Conservation (phyloP, 2,113 vertebrate genomes). For the Callionymus lyra region DNA sequence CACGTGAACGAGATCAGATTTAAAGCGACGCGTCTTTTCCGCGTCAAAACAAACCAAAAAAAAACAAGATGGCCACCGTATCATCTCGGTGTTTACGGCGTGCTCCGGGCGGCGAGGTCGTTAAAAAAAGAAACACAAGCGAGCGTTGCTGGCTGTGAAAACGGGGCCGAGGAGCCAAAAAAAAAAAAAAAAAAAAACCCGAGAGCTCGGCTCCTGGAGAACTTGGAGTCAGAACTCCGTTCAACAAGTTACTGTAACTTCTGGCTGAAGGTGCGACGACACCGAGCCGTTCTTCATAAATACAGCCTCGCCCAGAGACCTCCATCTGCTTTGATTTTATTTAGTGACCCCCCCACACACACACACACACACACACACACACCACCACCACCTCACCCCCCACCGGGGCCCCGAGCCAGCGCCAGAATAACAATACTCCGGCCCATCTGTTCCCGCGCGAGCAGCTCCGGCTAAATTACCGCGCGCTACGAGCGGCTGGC, state of each 20-base stretch:
- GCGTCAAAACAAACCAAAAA: too few species aligned
- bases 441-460: conserved; percentile 87
- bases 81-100: conserved; percentile 21
- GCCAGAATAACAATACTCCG: conserved; percentile 91
- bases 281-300: conserved; percentile 76
- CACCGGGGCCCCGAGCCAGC: conserved; percentile 78
- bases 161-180: neutral
- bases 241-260: conserved; percentile 4
- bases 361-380: too few species aligned
- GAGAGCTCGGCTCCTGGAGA: conserved; percentile 11
- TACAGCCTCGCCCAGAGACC: conserved; percentile 81
- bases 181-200: too few species aligned
- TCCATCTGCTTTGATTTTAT: conserved; percentile 96
- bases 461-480: conserved; percentile 88
- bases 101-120: conserved; percentile 18
- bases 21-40: too few species aligned
- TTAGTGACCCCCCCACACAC: conserved; percentile 83
- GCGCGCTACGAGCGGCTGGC: conserved; percentile 84
- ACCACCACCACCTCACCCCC: too few species aligned
- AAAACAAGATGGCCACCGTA: conserved; percentile 13
- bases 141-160: neutral
- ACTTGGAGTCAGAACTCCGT: conserved; percentile 59
- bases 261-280: conserved; percentile 31
- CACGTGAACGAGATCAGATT: too few species aligned
- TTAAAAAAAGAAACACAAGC: conserved; percentile 32